These are phyloP conservation scores for Anguilla obscura DNA, from an alignment of 2,797 vertebrate genomes.

Conservation along the genomic window DNA sequence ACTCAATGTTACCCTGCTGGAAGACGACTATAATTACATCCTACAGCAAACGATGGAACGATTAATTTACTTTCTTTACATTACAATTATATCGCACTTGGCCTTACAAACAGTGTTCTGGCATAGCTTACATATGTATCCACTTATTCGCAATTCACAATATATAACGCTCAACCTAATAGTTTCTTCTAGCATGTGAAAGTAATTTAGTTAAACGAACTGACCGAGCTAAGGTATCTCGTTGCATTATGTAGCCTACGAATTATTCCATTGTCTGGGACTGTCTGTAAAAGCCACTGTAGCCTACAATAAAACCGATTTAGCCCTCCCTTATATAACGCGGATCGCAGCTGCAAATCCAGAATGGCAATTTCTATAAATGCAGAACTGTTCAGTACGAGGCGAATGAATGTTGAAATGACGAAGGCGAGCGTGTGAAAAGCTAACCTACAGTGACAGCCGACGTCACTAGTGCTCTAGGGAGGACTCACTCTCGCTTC, in stretches of 20 bases:
- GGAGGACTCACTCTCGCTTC: conserved; percentile 38
- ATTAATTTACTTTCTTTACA: not conserved
- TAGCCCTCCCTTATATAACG: not conserved
- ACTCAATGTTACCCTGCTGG: not conserved
- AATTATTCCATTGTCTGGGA: not conserved
- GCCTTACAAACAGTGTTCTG: not conserved
- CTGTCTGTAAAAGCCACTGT: not conserved
- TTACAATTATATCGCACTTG: not conserved
- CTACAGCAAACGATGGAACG: not conserved
- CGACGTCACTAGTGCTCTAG: conserved; percentile 62
- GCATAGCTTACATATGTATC: no score
- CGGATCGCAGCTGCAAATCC: not conserved
- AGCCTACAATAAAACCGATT: not conserved
- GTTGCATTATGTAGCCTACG: not conserved
- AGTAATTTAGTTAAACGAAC: not conserved
- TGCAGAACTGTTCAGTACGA: not conserved
- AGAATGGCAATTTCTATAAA: not conserved
- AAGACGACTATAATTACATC: not conserved
- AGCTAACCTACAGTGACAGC: conserved; percentile 62
- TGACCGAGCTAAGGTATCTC: not conserved
- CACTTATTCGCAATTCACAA: not conserved
- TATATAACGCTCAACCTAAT: not conserved
- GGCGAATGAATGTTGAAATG: conserved; percentile 51
- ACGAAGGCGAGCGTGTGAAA: conserved; percentile 65
- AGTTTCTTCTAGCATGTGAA: not conserved